A percentile compares a stretch with the other conserved stretches of the same genome.
phyloP scores from a whole-genome alignment of 2,888 invertebrate species.

The Octonoba sinensis region DNA sequence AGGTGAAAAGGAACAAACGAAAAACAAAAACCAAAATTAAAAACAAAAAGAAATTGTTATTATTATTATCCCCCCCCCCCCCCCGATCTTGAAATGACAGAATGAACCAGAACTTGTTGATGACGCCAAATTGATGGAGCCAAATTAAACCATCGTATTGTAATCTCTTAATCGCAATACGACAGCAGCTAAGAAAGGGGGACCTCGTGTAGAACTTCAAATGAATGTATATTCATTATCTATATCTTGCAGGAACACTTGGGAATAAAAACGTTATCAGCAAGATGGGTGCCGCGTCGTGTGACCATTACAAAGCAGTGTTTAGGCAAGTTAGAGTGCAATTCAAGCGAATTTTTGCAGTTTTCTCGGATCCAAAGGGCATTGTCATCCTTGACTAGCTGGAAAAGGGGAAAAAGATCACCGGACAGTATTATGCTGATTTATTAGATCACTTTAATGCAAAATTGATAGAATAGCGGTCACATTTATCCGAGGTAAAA shows the following conservation, averaged over 20 bases:
- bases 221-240: neutral
- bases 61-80: no score
- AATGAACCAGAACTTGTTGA: no score
- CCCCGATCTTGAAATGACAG: no score
- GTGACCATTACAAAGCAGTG: neutral
- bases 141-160: no score
- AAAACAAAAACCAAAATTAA: no score
- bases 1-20: no score
- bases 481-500: neutral
- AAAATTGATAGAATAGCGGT: neutral
- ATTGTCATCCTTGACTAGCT: neutral
- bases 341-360: neutral
- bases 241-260: neutral
- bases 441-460: no score
- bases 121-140: no score
- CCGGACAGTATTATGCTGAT: constrained; percentile 1
- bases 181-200: no score
- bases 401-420: neutral
- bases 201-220: no score
- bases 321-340: neutral
- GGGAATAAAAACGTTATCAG: neutral
- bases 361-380: neutral
- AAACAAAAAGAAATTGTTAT: no score
- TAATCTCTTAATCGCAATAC: no score
- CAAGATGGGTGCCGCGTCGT: neutral